A percentile compares a stretch with the other conserved stretches of the same genome.
These are phyloP conservation scores for Aphaenogaster ashmeadi DNA, from an alignment of 1,140 invertebrate species.

Conservation along the genomic window DNA sequence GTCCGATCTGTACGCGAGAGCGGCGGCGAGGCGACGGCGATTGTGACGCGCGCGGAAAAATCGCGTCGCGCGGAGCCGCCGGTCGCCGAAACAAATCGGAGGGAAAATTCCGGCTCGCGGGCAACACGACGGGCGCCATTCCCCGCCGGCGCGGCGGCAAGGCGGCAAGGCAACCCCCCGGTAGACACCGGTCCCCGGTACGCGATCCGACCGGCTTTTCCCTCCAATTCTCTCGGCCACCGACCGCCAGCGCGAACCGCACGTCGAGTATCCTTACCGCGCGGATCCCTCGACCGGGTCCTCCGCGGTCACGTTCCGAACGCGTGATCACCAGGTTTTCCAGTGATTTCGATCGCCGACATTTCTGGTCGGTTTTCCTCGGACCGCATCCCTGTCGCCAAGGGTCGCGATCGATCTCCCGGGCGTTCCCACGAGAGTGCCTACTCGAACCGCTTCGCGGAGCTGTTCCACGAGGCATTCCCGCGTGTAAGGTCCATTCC, in stretches of 20 bases:
- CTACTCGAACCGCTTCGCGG: no score
- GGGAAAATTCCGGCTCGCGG: conserved; percentile 36
- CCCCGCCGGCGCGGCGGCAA: conserved; percentile 10
- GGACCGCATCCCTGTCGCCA: no score
- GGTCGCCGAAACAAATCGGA: background rate
- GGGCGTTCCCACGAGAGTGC: background rate
- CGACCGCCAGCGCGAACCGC: background rate
- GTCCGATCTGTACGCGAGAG: conserved; percentile 77
- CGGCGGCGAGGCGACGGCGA: background rate
- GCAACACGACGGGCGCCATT: conserved; percentile 87
- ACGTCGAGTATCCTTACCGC: background rate
- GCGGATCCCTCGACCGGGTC: no score
- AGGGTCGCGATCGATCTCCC: background rate
- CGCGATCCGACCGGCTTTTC: conserved; percentile 49
- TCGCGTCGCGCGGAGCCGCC: background rate
- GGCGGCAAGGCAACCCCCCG: background rate
- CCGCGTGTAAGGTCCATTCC: background rate
- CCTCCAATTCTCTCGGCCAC: background rate
- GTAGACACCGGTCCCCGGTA: conserved; percentile 35
- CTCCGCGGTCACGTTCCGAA: conserved; percentile 62
- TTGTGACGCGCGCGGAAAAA: background rate
- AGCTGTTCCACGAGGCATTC: background rate
- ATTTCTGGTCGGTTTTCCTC: background rate
- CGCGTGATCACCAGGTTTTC: conserved; percentile 49
- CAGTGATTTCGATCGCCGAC: conserved; percentile 34